phyloP scores from a whole-genome alignment of 2,888 invertebrate species.

The Cheilosia vernalis region DNA sequence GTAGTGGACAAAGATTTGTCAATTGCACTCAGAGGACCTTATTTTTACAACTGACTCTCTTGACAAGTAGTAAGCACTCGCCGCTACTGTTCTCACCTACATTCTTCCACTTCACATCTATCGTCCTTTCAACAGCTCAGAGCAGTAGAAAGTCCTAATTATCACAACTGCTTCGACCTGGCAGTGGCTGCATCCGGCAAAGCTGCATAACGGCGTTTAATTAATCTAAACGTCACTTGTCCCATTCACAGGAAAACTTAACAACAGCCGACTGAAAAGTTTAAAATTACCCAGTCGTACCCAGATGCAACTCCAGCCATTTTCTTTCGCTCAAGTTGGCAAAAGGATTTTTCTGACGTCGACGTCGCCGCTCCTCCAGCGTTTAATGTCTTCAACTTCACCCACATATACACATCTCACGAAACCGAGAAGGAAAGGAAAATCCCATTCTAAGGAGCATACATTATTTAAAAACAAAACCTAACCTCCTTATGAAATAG shows the following conservation, averaged over 20 bases:
- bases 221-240: slow-evolving; percentile 48
- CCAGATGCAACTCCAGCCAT: not conserved
- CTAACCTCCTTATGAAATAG: slow-evolving; percentile 42
- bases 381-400: slow-evolving; percentile 61
- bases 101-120: not conserved
- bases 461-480: slow-evolving; percentile 40
- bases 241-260: slow-evolving; percentile 5
- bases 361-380: slow-evolving; percentile 9
- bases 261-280: not conserved
- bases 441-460: slow-evolving; percentile 26
- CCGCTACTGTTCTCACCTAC: too few species aligned
- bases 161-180: slow-evolving; percentile 42
- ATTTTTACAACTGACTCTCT: too few species aligned
- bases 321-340: slow-evolving; percentile 13
- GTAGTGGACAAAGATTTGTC: too few species aligned
- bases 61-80: too few species aligned
- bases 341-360: slow-evolving; percentile 52
- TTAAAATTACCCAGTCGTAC: slow-evolving; percentile 25
- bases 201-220: slow-evolving; percentile 50
- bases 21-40: too few species aligned
- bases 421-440: slow-evolving; percentile 22
- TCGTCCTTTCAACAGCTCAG: not conserved
- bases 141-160: slow-evolving; percentile 5
- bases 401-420: slow-evolving; percentile 29
- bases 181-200: not conserved